Evolutionary conservation across 2,888 invertebrate genomes (phyloP).

Genomic region (Polia nebulosa): DNA sequence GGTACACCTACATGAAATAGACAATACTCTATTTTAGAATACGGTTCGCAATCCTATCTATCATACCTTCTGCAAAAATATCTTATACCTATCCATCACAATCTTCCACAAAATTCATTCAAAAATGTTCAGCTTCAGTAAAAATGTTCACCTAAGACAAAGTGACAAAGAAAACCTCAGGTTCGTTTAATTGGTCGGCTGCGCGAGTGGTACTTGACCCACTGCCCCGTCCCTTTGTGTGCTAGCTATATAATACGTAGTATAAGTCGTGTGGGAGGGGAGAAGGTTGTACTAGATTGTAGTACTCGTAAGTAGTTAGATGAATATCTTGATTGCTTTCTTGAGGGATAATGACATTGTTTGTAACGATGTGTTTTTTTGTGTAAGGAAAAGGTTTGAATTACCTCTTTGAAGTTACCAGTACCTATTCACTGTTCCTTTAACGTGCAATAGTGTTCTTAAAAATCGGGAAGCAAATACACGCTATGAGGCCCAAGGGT

Average conservation of each 20-base stretch:
- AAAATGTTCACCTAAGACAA: conserved; percentile 41
- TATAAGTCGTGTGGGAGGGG: not conserved
- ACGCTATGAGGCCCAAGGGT: too few species aligned
- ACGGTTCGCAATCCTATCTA: too few species aligned
- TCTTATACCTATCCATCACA: not conserved
- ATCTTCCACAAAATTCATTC: not conserved
- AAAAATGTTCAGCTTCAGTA: conserved; percentile 21
- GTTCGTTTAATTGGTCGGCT: conserved; percentile 58
- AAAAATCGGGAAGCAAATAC: too few species aligned
- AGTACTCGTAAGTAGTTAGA: not conserved
- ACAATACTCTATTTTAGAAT: too few species aligned
- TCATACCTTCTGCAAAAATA: not conserved
- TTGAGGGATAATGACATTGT: conserved; percentile 1
- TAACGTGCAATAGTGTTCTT: too few species aligned
- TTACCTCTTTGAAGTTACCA: too few species aligned
- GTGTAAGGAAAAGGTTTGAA: not conserved
- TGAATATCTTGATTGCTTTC: conserved; percentile 36
- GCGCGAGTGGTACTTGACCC: conserved; percentile 57
- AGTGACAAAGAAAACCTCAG: conserved; percentile 51
- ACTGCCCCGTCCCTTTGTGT: conserved; percentile 53
- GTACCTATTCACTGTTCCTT: too few species aligned
- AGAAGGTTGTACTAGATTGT: conserved; percentile 1
- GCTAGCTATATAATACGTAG: conserved; percentile 27
- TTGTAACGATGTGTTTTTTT: not conserved
- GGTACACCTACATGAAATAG: too few species aligned